Percentiles rank a stretch among this genome's conserved stretches.
These are phyloP conservation scores for Diplodus sargus DNA, from an alignment of 2,797 vertebrate species.

Conservation along the genomic window DNA sequence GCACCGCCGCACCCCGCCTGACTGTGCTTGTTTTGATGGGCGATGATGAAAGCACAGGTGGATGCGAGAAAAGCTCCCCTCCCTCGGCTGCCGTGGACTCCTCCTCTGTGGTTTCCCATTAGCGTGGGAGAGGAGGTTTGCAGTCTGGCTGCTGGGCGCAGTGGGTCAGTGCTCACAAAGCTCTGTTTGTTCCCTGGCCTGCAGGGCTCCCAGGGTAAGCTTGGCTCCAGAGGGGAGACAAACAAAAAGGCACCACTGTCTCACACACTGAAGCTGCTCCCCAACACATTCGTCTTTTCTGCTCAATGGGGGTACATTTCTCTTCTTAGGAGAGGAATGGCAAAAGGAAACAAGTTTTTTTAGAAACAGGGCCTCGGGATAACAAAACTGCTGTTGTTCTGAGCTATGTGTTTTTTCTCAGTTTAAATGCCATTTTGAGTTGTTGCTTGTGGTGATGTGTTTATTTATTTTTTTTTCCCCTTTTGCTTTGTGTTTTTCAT, in stretches of 20 bases:
- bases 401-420: conserved; percentile 63
- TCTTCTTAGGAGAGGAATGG: conserved; percentile 74
- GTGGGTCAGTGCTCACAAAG: conserved; percentile 86
- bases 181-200: conserved; percentile 88
- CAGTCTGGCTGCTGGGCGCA: conserved; percentile 81
- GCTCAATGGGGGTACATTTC: conserved; percentile 75
- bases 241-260: conserved; percentile 82
- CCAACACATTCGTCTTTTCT: conserved; percentile 77
- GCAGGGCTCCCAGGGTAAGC: conserved; percentile 88
- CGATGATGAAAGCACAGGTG: conserved; percentile 83
- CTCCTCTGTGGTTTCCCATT: conserved; percentile 80
- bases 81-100: conserved; percentile 59
- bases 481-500: conserved; percentile 61
- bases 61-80: conserved; percentile 70
- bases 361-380: conserved; percentile 75
- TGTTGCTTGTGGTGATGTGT: conserved; percentile 70
- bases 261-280: conserved; percentile 74
- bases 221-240: conserved; percentile 83
- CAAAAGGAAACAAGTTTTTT: conserved; percentile 76
- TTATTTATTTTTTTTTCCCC: conserved; percentile 31
- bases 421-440: conserved; percentile 77
- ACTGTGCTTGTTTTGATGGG: conserved; percentile 77
- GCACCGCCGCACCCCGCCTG: conserved; percentile 52
- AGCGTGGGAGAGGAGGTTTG: conserved; percentile 77
- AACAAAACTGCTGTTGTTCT: conserved; percentile 78